Base-by-base conservation (phyloP, 2,113 vertebrate genomes). In the Leptobrachium ailaonicum region DNA sequence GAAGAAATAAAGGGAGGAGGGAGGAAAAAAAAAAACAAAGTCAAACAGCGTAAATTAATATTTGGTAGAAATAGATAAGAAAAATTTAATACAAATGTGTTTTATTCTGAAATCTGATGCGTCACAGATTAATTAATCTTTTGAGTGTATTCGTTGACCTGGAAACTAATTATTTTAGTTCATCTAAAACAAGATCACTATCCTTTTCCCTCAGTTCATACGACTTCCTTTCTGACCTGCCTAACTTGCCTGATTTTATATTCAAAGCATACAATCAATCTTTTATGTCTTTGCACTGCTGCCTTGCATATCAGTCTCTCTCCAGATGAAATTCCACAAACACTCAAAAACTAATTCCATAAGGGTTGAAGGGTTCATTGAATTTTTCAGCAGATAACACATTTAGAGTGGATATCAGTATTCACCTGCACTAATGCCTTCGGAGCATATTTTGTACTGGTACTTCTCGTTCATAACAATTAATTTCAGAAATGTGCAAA, bases 271-370 rank as follows among this genome's bases (percentile, higher is more conserved):
- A n/a, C 53, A 76, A 82, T 83, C 85, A 76, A 83, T 86, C 58
- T 83, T 82, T 75, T 76, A 82, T 79, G 66, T 82, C 76, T 74
- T 85, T 82, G 60, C 63, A 69, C 64, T 82, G 76, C 77, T 60
- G 56, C 69, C 44, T 44, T 75, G 71, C 78, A 45, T 82, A 76
- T 86, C 74, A 76, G 66, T 71, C 79, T 82, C 50, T 50, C 66
- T 69, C 79, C 67, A 83, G 75, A 79, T 83, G 69, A 83, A 82
- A 82, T 83, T 84, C 75, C 81, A 83, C 40, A 88, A 66, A 82
- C 56, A 60, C 84, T 87, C 84, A 42, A 84, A 83, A 86, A 86
- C 84, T 87, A 84, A 85, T 88, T 87, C 82, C 84, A 66, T 74
- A 42, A 87, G 83, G 82, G 68, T 83, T 86, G 81, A 82, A 70